These are phyloP conservation scores for Aphrocallistes beatrix DNA, from an alignment of 37 sponge, comb jelly and placozoan species.

Conservation along the genomic window DNA sequence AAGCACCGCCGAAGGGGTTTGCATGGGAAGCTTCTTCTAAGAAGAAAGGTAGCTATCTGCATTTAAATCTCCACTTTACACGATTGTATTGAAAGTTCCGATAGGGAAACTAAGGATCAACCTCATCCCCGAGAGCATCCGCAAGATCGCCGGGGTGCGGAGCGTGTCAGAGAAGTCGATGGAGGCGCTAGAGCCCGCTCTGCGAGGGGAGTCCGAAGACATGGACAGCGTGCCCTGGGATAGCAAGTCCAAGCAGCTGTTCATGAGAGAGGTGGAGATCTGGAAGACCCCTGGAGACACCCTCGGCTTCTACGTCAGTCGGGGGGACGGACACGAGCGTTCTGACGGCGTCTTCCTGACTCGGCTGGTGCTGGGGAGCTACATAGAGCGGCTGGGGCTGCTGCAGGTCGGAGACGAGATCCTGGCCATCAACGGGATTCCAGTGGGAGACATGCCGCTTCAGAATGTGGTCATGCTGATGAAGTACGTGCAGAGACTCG, in stretches of 20 bases:
- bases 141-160: background rate
- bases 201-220: background rate
- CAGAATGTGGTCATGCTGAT: conserved; percentile 31
- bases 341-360: conserved; percentile 38
- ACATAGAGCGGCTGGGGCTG: conserved; percentile 27
- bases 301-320: conserved; percentile 38
- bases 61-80: too few relatives aligned
- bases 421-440: conserved; percentile 29
- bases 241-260: background rate
- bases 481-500: conserved; percentile 22
- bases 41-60: background rate
- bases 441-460: conserved; percentile 28
- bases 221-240: background rate
- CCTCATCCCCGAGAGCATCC: background rate
- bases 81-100: too few relatives aligned
- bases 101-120: background rate
- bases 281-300: conserved; percentile 29
- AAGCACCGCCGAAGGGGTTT: background rate
- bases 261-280: conserved; percentile 27
- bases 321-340: conserved; percentile 42
- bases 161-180: background rate
- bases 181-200: background rate
- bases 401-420: conserved; percentile 41
- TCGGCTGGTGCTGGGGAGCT: conserved; percentile 34
- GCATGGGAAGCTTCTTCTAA: background rate